These are phyloP conservation scores for Reinhardtius hippoglossoides DNA, from an alignment of 2,113 vertebrate species.

Conservation along the genomic window DNA sequence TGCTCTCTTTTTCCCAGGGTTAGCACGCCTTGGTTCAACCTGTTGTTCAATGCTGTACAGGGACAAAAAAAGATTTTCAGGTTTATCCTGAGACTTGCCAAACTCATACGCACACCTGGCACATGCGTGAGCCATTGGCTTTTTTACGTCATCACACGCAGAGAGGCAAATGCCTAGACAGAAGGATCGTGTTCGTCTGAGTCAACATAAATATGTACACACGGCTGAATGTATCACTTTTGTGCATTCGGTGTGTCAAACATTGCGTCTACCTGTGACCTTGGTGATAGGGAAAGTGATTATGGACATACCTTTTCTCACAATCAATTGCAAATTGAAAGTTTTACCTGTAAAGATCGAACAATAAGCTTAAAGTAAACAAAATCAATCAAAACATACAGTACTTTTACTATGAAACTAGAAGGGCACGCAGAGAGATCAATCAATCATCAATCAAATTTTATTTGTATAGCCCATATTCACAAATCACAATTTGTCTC, in stretches of 20 bases:
- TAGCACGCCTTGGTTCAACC: slow-evolving; percentile 67
- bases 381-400: neutral
- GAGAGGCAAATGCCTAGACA: neutral
- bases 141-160: slow-evolving; percentile 12
- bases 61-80: slow-evolving; percentile 51
- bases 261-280: neutral
- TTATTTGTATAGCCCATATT: too few relatives aligned
- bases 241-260: neutral
- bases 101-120: slow-evolving; percentile 8
- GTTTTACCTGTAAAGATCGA: neutral
- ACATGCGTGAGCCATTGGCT: slow-evolving; percentile 18
- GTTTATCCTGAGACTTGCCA: slow-evolving; percentile 29
- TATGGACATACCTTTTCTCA: neutral
- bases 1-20: slow-evolving; percentile 58
- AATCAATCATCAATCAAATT: too few relatives aligned
- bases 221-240: slow-evolving; percentile 9
- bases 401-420: too few relatives aligned
- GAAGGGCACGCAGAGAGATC: too few relatives aligned
- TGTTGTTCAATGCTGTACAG: slow-evolving; percentile 57
- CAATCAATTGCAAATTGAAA: neutral
- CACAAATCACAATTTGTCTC: too few relatives aligned
- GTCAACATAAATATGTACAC: slow-evolving; percentile 28
- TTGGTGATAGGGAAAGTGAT: neutral
- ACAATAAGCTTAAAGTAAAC: neutral
- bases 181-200: neutral